Evolutionary conservation across 1,140 invertebrate genomes (phyloP).

Genomic region (Platyscapa corneri): DNA sequence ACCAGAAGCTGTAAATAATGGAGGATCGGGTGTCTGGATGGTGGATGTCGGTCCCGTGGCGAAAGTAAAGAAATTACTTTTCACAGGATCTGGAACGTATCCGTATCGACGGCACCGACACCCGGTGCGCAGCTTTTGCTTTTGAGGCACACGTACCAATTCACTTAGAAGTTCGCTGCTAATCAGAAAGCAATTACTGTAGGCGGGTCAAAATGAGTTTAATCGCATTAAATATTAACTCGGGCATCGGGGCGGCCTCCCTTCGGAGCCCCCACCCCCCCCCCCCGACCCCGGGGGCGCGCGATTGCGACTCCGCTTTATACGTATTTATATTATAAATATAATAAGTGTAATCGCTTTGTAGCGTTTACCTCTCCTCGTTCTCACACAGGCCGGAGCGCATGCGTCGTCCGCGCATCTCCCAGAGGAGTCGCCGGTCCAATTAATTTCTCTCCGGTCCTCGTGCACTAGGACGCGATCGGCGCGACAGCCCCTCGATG

Average conservation of each 20-base stretch:
- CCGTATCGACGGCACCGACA: neutral
- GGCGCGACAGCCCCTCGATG: neutral
- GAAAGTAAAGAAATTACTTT: neutral
- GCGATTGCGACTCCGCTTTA: too few species aligned
- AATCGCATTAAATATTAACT: conserved; percentile 51
- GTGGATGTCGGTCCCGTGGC: too few species aligned
- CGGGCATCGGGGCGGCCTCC: neutral
- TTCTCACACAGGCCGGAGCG: neutral
- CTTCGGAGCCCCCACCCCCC: too few species aligned
- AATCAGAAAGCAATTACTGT: conserved; percentile 55
- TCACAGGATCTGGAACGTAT: neutral
- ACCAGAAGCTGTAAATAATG: neutral
- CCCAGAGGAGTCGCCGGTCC: neutral
- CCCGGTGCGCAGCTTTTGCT: neutral
- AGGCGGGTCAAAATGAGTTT: conserved; percentile 50
- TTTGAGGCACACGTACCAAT: conserved; percentile 9
- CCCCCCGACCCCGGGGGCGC: neutral
- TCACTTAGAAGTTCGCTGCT: conserved; percentile 39
- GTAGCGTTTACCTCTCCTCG: conserved; percentile 2
- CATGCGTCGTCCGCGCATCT: neutral
- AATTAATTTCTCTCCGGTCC: conserved; percentile 43
- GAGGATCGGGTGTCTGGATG: neutral
- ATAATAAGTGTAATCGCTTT: too few species aligned
- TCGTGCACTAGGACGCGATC: neutral
- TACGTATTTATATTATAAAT: too few species aligned